Evolutionary conservation across 2,797 vertebrate genomes (phyloP).

Genomic region (Smutsia temminckii): DNA sequence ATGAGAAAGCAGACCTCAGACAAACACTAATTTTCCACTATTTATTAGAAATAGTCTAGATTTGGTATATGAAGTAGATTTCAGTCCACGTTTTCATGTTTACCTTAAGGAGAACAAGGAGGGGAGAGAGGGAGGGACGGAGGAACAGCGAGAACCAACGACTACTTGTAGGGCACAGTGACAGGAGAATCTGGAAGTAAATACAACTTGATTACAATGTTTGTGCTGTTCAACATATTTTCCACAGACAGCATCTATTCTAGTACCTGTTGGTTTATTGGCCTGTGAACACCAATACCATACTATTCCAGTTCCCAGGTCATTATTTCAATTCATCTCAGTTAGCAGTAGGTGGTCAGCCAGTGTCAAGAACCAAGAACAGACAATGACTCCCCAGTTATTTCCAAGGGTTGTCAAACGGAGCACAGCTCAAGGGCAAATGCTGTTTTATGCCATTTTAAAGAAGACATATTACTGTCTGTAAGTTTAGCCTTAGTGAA

Average conservation of each 20-base stretch:
- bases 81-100: not conserved
- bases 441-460: not conserved
- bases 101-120: not conserved
- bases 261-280: not conserved
- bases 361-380: not conserved
- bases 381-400: not conserved
- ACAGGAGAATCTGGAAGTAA: not conserved
- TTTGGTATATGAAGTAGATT: not conserved
- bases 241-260: not conserved
- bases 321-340: not conserved
- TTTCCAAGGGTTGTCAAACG: not conserved
- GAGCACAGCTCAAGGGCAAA: not conserved
- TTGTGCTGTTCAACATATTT: not conserved
- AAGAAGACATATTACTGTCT: not conserved
- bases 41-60: not conserved
- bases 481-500: not conserved
- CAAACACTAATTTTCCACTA: not conserved
- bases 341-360: not conserved
- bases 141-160: too few species aligned
- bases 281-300: not conserved
- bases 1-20: not conserved
- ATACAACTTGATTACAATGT: too few species aligned
- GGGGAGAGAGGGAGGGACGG: too few species aligned
- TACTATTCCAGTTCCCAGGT: not conserved
- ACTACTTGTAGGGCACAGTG: fast-evolving